These are phyloP conservation scores for Ellobius talpinus DNA, from an alignment of 2,113 vertebrate genomes.

Conservation along the genomic window DNA sequence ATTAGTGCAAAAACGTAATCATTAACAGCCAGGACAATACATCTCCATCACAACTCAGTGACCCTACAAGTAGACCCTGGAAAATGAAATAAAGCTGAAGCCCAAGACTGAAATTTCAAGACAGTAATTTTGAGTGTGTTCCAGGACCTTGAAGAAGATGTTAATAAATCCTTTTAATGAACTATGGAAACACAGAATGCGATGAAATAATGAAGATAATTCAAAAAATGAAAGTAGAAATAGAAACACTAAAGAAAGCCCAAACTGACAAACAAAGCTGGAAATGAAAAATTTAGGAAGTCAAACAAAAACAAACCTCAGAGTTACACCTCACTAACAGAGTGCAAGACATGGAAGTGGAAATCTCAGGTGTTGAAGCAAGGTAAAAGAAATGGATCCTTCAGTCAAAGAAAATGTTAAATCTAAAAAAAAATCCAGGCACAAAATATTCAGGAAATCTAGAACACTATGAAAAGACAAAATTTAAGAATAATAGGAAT, in stretches of 20 bases:
- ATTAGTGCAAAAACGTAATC: not conserved
- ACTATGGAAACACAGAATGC: not conserved
- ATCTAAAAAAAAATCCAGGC: not conserved
- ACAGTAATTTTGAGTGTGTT: not conserved
- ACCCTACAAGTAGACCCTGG: not conserved
- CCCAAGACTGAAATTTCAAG: not conserved
- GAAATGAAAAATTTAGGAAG: not conserved
- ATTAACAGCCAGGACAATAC: not conserved
- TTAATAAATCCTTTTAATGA: not conserved
- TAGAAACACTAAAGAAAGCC: not conserved
- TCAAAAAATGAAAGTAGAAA: not conserved
- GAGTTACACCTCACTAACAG: not conserved
- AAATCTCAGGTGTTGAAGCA: not conserved
- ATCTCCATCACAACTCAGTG: not conserved
- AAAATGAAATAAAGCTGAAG: not conserved
- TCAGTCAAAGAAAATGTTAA: not conserved
- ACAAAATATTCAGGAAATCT: not conserved
- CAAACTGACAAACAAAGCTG: not conserved
- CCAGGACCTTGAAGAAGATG: not conserved
- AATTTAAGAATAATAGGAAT: not conserved
- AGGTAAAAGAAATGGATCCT: not conserved
- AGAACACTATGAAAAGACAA: not conserved
- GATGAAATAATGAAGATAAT: not conserved
- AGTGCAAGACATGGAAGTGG: not conserved
- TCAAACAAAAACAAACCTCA: not conserved